Evolutionary conservation across 2,888 invertebrate species (phyloP).

Genomic region (Caenorhabditis plicata): DNA sequence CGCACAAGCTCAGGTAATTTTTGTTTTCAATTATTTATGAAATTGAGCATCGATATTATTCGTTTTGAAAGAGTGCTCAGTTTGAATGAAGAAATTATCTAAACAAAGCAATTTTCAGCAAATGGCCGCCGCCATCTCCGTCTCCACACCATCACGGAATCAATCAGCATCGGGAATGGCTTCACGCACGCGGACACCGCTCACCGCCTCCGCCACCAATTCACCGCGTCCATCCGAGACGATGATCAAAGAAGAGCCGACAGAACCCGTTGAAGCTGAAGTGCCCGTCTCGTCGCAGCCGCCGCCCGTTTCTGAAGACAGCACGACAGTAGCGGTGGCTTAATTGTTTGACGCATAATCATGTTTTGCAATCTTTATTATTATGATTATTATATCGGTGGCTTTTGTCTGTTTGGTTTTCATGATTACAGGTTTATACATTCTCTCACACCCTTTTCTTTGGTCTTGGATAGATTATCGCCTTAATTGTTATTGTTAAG

Average conservation of each 20-base stretch:
- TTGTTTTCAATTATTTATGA: too few species aligned
- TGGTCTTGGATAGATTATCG: too few species aligned
- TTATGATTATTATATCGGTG: background rate
- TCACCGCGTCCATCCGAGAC: slow-evolving; percentile 28
- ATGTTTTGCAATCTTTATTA: too few species aligned
- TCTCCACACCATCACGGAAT: slow-evolving; percentile 39
- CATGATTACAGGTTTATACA: background rate
- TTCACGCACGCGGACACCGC: slow-evolving; percentile 34
- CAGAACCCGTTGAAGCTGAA: slow-evolving; percentile 6
- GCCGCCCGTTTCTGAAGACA: slow-evolving; percentile 17
- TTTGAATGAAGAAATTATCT: background rate
- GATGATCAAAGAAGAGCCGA: slow-evolving; percentile 2
- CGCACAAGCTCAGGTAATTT: slow-evolving; percentile 3
- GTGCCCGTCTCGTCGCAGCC: slow-evolving; percentile 5
- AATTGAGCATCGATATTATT: too few species aligned
- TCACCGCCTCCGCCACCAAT: slow-evolving; percentile 33
- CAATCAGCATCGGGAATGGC: slow-evolving; percentile 33
- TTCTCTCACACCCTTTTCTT: background rate
- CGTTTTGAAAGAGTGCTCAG: too few species aligned
- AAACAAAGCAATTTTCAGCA: slow-evolving; percentile 4
- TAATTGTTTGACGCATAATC: too few species aligned
- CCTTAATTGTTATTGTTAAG: too few species aligned
- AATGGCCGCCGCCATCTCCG: slow-evolving; percentile 22
- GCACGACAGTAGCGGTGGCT: slow-evolving; percentile 36
- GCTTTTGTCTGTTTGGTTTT: background rate